A percentile compares a stretch with the other conserved stretches of the same genome.
These are phyloP conservation scores for Tylochromis polylepis DNA, from an alignment of 2,113 vertebrate species.

Conservation along the genomic window DNA sequence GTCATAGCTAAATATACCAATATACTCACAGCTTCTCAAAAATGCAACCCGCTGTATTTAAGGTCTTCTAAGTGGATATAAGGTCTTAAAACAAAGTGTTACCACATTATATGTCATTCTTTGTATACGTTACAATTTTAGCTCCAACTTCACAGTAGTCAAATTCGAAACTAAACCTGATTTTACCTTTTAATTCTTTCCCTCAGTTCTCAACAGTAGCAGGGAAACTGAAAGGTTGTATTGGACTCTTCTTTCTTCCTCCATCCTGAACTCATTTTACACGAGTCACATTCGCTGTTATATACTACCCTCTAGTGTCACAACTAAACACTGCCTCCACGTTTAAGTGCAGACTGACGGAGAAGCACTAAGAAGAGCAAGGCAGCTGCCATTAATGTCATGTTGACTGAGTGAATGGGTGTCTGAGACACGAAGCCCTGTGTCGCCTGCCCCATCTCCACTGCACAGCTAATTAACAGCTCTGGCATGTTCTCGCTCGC, in stretches of 20 bases:
- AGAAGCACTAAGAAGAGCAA: not conserved
- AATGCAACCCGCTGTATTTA: not conserved
- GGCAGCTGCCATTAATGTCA: constrained; percentile 31
- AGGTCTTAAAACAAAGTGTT: not conserved
- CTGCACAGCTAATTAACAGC: constrained; percentile 57
- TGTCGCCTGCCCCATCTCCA: constrained; percentile 29
- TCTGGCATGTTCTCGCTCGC: constrained; percentile 4
- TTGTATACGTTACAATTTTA: not conserved
- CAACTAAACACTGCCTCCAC: not conserved
- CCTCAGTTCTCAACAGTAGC: not conserved
- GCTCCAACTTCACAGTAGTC: not conserved
- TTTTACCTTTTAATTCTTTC: not conserved
- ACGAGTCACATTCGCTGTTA: not conserved
- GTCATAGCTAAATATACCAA: not conserved
- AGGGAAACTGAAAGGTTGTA: not conserved
- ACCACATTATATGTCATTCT: not conserved
- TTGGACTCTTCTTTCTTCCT: not conserved
- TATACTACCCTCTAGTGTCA: constrained; percentile 45
- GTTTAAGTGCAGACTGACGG: not conserved
- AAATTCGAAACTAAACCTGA: not conserved
- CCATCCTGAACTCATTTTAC: not conserved
- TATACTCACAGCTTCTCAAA: not conserved
- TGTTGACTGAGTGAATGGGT: constrained; percentile 41
- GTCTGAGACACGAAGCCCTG: constrained; percentile 36
- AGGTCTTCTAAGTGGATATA: too few relatives aligned